Conservation (phyloP, 2,113 vertebrate genomes). For the Ancistrus triradiatus region DNA sequence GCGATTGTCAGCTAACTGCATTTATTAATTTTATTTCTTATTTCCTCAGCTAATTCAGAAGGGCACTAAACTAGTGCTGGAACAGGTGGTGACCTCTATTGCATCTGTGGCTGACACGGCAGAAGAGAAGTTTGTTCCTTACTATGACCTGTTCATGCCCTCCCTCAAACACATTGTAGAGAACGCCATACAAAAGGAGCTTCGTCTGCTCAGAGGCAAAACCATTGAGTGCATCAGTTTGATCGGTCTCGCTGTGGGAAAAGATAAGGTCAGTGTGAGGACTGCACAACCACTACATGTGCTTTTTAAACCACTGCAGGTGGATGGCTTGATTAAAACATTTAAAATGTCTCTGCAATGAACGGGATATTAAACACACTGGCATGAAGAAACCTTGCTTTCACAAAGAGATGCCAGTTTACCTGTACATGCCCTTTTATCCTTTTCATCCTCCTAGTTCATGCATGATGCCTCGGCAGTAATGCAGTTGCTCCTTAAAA, state of each 20-base stretch:
- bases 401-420: no score
- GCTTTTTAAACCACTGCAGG: no score
- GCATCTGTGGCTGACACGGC: conserved; percentile 97
- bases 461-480: conserved; percentile 98
- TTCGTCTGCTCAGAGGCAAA: conserved; percentile 89
- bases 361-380: no score
- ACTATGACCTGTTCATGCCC: conserved; percentile 97
- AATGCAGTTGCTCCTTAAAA: conserved; percentile 95
- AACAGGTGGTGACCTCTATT: conserved; percentile 98
- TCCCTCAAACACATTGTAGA: conserved; percentile 96
- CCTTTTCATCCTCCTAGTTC: conserved; percentile 73
- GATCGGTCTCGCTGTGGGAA: conserved; percentile 95
- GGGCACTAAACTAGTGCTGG: conserved; percentile 95
- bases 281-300: no score
- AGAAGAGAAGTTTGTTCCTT: conserved; percentile 97
- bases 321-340: no score
- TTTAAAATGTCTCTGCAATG: no score
- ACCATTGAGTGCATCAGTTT: conserved; percentile 99
- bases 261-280: conserved; percentile 82
- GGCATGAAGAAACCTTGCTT: no score
- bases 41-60: conserved; percentile 91
- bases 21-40: no score
- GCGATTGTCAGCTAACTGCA: no score
- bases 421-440: no score
- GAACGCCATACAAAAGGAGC: conserved; percentile 93